Evolutionary conservation across 2,797 vertebrate species (phyloP).

Genomic region (Acanthornis magna): DNA sequence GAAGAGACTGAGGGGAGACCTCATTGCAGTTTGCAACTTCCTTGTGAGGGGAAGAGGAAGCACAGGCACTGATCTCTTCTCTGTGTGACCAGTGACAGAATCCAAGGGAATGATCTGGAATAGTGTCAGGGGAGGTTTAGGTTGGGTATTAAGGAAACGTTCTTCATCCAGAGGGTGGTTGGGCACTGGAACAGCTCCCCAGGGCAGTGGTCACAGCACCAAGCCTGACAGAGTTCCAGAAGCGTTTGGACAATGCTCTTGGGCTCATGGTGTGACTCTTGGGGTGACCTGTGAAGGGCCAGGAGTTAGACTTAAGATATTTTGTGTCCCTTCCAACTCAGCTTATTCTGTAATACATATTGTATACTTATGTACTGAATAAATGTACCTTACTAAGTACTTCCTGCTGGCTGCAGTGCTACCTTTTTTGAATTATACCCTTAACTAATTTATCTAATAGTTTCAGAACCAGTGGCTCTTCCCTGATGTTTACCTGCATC

Average conservation of each 20-base stretch:
- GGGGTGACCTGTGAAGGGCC: neutral
- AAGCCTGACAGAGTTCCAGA: neutral
- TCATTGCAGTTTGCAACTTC: neutral
- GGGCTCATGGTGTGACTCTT: neutral
- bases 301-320: neutral
- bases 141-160: neutral
- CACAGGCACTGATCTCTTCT: neutral
- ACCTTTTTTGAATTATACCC: neutral
- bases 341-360: neutral
- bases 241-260: neutral
- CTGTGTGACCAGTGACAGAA: neutral
- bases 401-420: neutral
- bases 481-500: neutral
- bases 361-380: neutral
- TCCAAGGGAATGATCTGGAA: neutral
- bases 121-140: too few species aligned
- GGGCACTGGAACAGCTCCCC: neutral
- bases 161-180: too few species aligned
- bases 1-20: neutral
- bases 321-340: neutral
- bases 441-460: neutral
- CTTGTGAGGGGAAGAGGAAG: accelerated
- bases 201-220: neutral
- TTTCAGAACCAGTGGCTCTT: neutral
- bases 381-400: neutral